phyloP scores from a whole-genome alignment of 1,140 invertebrate species.

The Lepidurus arcticus region DNA sequence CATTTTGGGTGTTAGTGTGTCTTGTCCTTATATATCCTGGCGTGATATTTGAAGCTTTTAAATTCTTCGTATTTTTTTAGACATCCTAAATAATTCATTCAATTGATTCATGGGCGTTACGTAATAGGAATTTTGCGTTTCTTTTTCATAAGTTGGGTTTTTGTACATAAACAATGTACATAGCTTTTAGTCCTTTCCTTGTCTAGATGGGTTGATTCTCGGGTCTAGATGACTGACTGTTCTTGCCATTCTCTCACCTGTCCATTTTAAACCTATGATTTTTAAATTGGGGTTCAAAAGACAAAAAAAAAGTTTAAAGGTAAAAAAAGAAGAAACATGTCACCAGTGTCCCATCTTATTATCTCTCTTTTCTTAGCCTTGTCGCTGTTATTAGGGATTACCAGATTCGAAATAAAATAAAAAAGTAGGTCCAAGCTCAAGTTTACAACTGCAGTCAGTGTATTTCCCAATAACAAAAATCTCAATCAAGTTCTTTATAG shows the following conservation, averaged over 20 bases:
- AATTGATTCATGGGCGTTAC: neutral
- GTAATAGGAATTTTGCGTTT: neutral
- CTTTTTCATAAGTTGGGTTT: slow-evolving; percentile 11
- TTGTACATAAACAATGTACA: slow-evolving; percentile 16
- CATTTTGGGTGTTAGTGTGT: slow-evolving; percentile 8
- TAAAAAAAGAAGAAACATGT: neutral
- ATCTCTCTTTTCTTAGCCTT: neutral
- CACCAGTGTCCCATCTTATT: neutral
- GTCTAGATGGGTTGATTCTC: neutral
- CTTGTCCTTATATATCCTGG: slow-evolving; percentile 6
- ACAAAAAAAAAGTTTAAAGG: neutral
- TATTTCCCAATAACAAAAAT: neutral
- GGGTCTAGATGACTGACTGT: too few relatives aligned
- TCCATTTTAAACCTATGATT: neutral
- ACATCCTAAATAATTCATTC: neutral
- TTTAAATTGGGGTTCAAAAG: neutral
- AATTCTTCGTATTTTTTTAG: neutral
- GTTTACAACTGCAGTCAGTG: neutral
- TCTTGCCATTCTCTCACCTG: too few relatives aligned
- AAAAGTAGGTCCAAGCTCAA: neutral
- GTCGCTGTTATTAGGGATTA: neutral
- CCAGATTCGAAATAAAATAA: neutral
- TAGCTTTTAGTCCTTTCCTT: neutral
- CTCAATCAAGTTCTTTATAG: slow-evolving; percentile 61
- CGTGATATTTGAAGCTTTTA: neutral